Base-by-base conservation (phyloP, 2,888 invertebrate genomes). In the Cephalotes varians region DNA sequence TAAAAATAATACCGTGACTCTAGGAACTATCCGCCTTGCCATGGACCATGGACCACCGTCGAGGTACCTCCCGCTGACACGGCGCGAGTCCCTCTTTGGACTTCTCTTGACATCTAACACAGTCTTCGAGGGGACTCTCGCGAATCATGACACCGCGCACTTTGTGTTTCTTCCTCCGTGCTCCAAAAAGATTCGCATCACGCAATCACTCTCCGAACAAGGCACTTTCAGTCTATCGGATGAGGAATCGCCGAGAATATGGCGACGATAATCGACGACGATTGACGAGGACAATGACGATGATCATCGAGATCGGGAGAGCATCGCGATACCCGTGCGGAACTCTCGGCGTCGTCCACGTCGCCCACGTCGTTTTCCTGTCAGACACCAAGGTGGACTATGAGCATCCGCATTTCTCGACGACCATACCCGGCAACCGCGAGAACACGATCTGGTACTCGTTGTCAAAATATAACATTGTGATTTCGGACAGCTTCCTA, bases 401-500 rank as follows among this genome's bases (percentile, higher is more conserved):
- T 95, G 98, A 97, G 95, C 99, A 99, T 74, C 98, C 98, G 94
- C 99, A 99, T 93, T 97, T 96, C 90, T 98, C 98, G 54, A 99
- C 98, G 82, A 98, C 98, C 99, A 99, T 99, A 34, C 98, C 98
- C 7, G 98, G 98, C 90, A 99, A 96, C 85, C 97, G 97, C 89
- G 98, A 98, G 94, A 97, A 97, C 91, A 98, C 97, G 92, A 99
- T 97, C 94, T 98, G 98, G 91, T 97, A 96, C 91, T 98, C 97
- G 91, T 97, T 96, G 94, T 98, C 98, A 95, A 98, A 98, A 94
- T 99, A 99, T 86, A 99, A 96, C 97, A 99, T 97, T 54, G 97
- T 97, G 88, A 99, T 98, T 92, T 97, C 96, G 94, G 97, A 97
- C 96, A 98, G 96, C 94, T 97, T 97, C 76, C 98, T 96, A 0